Conservation (phyloP, 2,113 vertebrate species). For the Vimba vimba region DNA sequence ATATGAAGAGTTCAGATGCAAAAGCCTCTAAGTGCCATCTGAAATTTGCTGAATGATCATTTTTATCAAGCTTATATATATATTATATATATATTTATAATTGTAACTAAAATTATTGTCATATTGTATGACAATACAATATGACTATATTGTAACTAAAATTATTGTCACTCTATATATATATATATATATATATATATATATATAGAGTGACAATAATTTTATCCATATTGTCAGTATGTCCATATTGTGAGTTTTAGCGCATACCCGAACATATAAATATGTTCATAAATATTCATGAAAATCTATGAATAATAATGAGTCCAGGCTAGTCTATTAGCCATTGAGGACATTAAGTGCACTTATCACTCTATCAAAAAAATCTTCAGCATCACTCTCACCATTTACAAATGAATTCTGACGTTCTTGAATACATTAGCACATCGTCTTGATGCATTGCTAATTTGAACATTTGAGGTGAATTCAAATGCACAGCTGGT, state of each 20-base stretch:
- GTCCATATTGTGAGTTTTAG: background rate
- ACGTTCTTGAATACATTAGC: background rate
- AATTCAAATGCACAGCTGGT: background rate
- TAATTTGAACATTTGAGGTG: background rate
- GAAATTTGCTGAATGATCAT: no score
- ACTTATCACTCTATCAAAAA: background rate
- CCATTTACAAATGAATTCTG: background rate
- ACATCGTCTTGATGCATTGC: background rate
- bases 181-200: no score
- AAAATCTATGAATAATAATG: background rate
- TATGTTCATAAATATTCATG: background rate
- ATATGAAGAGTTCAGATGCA: no score
- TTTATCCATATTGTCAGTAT: no score
- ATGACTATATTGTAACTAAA: no score
- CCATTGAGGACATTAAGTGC: background rate
- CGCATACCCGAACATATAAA: background rate
- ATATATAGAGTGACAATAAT: no score
- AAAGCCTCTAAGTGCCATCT: no score
- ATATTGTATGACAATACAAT: no score
- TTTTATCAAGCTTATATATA: no score
- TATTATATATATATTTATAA: no score
- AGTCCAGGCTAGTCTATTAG: background rate
- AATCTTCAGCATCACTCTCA: background rate
- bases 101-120: no score
- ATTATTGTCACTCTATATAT: no score